Base-by-base conservation (phyloP, 2,797 vertebrate species). In the Corythornis leucogaster region DNA sequence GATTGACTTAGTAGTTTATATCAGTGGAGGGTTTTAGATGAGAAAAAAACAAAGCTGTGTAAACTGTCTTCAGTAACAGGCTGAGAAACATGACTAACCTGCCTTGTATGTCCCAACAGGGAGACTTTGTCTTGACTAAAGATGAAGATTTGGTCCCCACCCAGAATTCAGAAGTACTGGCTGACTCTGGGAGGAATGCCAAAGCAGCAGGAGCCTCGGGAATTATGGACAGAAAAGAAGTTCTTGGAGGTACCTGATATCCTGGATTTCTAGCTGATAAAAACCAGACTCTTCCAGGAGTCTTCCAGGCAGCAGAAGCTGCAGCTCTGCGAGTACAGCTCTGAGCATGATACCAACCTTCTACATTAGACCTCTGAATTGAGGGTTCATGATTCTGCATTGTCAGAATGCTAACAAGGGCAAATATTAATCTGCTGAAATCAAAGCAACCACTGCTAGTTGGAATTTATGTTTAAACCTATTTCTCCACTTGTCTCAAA, bases 151-250 rank as follows among this genome's bases (percentile, higher is more conserved):
- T 58, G 0, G 43, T 42, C 38, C 45, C 69, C 6, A 73, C 77
- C 0, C 57, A 85, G 68, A 95, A 91, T 22, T 67, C 67, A 4
- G 96, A 93, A 61, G 48, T 61, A 12, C 79, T 12, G 16, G 46
- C 94, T 28, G 92, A 94, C 75, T 43, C 88, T 24, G 90, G 93
- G 1, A 94, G 74, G 71, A 96, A 97, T 31, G 77, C 85, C 9
- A 96, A 96, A 73, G 96, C 96, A 83, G 93, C 97, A 3, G 97
- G 96, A 73, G 95, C 98, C 67, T 97, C 97, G 0, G 96, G 98
- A 81, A 97, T 98, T 80, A 97, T 98, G 97, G 98, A 98, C 90
- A 97, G 97, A 89, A 98, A 98, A 93, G 98, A 98, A 89, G 97
- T 98, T 63, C 96, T 98, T 90, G 98, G 97, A 96, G 98, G 98